Conservation (phyloP, 2,888 invertebrate species). For the Tubulanus polymorphus region DNA sequence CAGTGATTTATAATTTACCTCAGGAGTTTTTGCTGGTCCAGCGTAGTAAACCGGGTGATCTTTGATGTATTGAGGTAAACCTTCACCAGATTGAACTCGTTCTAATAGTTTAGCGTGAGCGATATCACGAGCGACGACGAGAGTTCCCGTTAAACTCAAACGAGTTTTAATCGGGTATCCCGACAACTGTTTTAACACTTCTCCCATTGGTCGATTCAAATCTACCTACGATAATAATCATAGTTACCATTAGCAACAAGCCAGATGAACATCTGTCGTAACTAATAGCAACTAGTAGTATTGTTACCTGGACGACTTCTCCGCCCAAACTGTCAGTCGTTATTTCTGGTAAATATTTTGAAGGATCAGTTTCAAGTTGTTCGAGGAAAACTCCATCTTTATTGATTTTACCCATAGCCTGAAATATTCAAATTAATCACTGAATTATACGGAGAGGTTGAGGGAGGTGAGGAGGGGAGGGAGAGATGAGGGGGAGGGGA, state of each 20-base stretch:
- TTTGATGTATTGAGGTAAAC: constrained; percentile 50
- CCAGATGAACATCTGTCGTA: no score
- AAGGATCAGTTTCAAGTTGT: constrained; percentile 50
- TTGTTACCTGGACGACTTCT: constrained; percentile 47
- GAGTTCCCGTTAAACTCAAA: constrained; percentile 47
- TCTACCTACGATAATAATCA: constrained; percentile 31
- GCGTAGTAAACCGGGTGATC: constrained; percentile 54
- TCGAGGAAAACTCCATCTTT: constrained; percentile 52
- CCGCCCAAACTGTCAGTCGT: constrained; percentile 37
- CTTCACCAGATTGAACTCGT: constrained; percentile 45
- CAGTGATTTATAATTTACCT: constrained; percentile 25
- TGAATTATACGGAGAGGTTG: neutral
- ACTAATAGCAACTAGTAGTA: no score
- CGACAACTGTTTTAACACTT: constrained; percentile 35
- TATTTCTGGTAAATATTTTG: constrained; percentile 50
- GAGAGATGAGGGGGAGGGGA: neutral
- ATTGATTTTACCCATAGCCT: constrained; percentile 50
- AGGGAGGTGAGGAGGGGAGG: neutral
- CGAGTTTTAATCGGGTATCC: constrained; percentile 47
- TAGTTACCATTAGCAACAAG: no score
- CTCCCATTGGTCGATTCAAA: constrained; percentile 46
- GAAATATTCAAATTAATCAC: constrained; percentile 4
- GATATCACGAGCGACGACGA: constrained; percentile 53
- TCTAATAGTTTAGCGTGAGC: constrained; percentile 53
- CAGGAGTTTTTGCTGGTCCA: constrained; percentile 53